These are phyloP conservation scores for Lamellibrachia columna DNA, from an alignment of 2,888 invertebrate genomes.

Conservation along the genomic window DNA sequence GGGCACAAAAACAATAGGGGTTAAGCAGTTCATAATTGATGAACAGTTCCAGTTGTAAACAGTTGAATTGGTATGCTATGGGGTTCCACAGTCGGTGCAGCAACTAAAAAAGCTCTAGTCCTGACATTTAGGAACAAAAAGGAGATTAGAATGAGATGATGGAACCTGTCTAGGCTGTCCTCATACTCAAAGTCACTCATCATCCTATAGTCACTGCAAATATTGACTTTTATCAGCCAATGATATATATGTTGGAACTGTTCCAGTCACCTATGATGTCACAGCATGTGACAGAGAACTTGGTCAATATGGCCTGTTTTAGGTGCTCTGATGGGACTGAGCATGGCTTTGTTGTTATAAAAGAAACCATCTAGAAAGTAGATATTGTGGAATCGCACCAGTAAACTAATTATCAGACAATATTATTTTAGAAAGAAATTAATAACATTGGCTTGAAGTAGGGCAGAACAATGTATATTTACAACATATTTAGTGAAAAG, in stretches of 20 bases:
- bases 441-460: background rate
- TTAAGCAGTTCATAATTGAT: no score
- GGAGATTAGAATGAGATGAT: no score
- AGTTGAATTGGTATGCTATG: no score
- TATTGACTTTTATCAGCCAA: background rate
- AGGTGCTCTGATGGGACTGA: background rate
- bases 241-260: background rate
- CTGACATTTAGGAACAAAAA: no score
- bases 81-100: no score
- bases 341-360: background rate
- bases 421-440: background rate
- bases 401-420: background rate
- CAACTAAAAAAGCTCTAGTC: no score
- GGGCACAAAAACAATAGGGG: no score
- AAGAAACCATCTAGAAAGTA: no score
- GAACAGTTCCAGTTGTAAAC: no score
- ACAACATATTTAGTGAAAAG: background rate
- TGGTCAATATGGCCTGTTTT: background rate
- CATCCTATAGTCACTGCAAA: background rate
- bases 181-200: background rate
- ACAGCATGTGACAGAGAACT: background rate
- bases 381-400: background rate
- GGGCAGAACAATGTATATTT: background rate
- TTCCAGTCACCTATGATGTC: background rate
- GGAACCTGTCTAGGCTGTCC: background rate